These are phyloP conservation scores for Cyclina sinensis DNA, from an alignment of 1,140 invertebrate genomes.

Conservation along the genomic window DNA sequence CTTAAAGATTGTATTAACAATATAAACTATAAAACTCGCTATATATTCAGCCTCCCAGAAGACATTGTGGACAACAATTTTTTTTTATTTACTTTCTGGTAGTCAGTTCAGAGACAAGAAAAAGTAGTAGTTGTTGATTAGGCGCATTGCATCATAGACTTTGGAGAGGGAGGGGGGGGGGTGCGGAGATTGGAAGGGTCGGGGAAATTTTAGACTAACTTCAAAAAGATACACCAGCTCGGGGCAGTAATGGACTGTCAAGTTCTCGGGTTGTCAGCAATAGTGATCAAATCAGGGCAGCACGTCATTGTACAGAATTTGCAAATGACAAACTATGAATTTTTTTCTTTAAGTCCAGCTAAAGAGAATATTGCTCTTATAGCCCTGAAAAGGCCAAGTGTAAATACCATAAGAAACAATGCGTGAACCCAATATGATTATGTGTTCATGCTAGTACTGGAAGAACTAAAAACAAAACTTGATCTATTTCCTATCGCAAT, in stretches of 20 bases:
- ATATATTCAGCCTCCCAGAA: background rate
- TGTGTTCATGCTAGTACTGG: too few relatives aligned
- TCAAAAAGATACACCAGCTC: background rate
- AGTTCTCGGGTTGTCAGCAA: background rate
- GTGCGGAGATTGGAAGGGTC: too few relatives aligned
- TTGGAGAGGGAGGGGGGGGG: too few relatives aligned
- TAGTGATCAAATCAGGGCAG: background rate
- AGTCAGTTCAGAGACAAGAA: too few relatives aligned
- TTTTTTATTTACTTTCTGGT: too few relatives aligned
- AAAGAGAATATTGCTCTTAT: constrained; percentile 12
- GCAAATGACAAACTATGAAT: background rate
- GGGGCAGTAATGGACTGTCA: background rate
- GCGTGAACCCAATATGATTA: too few relatives aligned
- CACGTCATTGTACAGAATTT: background rate
- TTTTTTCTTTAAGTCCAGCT: background rate
- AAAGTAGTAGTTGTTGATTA: background rate
- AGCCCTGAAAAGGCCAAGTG: background rate
- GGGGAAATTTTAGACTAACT: background rate
- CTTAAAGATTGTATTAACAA: background rate
- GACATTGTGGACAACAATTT: too few relatives aligned
- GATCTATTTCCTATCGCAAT: background rate
- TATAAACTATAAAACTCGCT: background rate
- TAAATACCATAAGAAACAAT: background rate
- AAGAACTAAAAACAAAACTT: too few relatives aligned
- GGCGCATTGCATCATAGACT: constrained; percentile 2